Evolutionary conservation across 2,113 vertebrate species (phyloP).

Genomic region (Podilymbus podiceps): DNA sequence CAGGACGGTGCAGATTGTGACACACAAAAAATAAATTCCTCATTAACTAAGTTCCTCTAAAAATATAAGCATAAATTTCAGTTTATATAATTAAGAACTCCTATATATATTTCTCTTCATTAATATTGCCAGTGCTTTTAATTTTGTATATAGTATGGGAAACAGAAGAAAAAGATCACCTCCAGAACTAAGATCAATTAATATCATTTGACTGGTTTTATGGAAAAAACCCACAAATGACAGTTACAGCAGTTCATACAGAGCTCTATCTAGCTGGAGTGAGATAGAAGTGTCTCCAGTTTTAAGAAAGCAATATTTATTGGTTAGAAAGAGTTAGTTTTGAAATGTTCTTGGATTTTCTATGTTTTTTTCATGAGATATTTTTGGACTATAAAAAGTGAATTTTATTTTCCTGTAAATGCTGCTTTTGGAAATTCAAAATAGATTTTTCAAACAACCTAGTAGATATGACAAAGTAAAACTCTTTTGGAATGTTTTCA

Average conservation of each 20-base stretch:
- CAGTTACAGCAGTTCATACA: neutral
- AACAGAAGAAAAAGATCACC: neutral
- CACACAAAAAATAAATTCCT: neutral
- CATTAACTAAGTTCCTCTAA: neutral
- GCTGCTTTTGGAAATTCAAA: neutral
- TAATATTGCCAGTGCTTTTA: neutral
- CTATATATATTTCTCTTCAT: neutral
- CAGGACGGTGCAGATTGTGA: neutral
- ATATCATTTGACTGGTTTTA: neutral
- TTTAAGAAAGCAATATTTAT: neutral
- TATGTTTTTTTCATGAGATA: neutral
- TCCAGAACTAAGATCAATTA: neutral
- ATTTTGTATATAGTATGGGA: neutral
- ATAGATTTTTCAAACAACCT: neutral
- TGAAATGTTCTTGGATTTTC: neutral
- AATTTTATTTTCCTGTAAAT: neutral
- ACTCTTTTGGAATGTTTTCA: neutral
- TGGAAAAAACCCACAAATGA: neutral
- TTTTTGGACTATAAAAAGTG: neutral
- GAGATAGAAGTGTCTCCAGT: neutral
- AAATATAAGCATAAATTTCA: neutral
- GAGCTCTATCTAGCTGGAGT: neutral
- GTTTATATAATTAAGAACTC: neutral
- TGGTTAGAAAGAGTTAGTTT: neutral
- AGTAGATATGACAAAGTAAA: neutral